Base-by-base conservation (phyloP, 2,113 vertebrate species). In the Symphodus melops region DNA sequence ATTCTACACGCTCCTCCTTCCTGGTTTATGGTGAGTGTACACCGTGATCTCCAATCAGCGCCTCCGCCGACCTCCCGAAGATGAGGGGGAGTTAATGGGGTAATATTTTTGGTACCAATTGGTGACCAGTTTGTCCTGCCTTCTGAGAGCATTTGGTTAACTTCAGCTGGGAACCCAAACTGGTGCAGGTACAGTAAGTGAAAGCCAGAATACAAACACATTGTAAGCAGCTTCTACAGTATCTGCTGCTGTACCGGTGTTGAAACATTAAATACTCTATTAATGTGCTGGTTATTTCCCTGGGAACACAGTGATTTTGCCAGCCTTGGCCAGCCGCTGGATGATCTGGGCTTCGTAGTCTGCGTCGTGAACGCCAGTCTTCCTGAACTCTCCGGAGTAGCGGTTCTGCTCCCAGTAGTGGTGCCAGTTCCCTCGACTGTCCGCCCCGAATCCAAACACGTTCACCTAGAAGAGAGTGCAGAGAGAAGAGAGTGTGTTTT, bases 331-430 rank as follows among this genome's bases (percentile, higher is more conserved):
- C 82, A 99, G 94, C 72, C 93, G 94, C 82, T 96, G 94, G 3
- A 99, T 96, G 90, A 98, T 96, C 92, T 96, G 95, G 1, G 98
- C 98, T 89, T 99, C 98, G 0, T 95, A 99, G 91, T 99, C 98
- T 0, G 97, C 98, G 0, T 99, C 97, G 0, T 99, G 98, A 72
- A 99, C 98, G 0, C 97, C 97, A 0, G 97, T 99, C 92, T 99
- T 99, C 52, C 97, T 92, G 92, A 99, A 99, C 90, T 99, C 98
- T 28, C 98, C 97, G 0, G 97, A 96, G 1, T 98, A 99, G 73
- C 97, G 96, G 92, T 99, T 99, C 87, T 99, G 97, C 88, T 98
- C 97, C 97, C 97, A 99, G 93, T 99, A 99, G 91, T 99, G 97
- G 90, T 99, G 98, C 98, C 97, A 98, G 93, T 98, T 98, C 23